Base-by-base conservation (phyloP, 1,140 invertebrate species). In the Olivierus martensii region DNA sequence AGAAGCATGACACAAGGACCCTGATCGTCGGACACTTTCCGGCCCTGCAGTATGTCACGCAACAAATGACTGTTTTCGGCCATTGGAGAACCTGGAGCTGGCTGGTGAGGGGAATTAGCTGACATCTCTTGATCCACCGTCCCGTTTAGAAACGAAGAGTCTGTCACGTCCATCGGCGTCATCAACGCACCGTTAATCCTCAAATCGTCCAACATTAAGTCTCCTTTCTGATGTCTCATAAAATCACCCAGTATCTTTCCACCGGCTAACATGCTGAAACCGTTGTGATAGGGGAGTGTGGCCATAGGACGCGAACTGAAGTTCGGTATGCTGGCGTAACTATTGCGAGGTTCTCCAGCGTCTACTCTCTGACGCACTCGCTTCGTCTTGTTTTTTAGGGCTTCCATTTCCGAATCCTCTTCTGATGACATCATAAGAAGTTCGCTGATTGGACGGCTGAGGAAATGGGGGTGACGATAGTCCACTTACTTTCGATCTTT, bases 331-430 rank as follows among this genome's bases (percentile, higher is more conserved):
- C 82, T 84, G 62, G 84, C 85, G 76, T 89, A 89, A 69, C 82
- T 84, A 78, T 89, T 89, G 73, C 87, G 80, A 70, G 86, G 86
- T 77, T 89, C 85, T 66, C 85, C 85, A 76, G 85, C 85, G 81
- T 90, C 86, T 75, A 89, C 85, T 76, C 87, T 81, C 79, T 89
- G 85, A 81, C 86, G 82, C 74, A 83, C 83, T 75, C 84, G 80
- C 77, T 86, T 87, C 73, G 77, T 73, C 79, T 88, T 53, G 43
- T 42, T 44, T 28, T 50, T 19, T 37, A 35, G 14, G 21, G 41
- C 43, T 45, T 19, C 42, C 35, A 49, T 21, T 34, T 58, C 80
- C 75, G 81, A 81, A 77, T 87, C 84, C 83, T 87, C 84, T 81
- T 87, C 84, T 81, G 83, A 87, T 87, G 84, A 87, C 84, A 87